A percentile compares a stretch with the other conserved stretches of the same genome.
These are phyloP conservation scores for Ammospiza nelsoni DNA, from an alignment of 2,113 vertebrate genomes.

Conservation along the genomic window DNA sequence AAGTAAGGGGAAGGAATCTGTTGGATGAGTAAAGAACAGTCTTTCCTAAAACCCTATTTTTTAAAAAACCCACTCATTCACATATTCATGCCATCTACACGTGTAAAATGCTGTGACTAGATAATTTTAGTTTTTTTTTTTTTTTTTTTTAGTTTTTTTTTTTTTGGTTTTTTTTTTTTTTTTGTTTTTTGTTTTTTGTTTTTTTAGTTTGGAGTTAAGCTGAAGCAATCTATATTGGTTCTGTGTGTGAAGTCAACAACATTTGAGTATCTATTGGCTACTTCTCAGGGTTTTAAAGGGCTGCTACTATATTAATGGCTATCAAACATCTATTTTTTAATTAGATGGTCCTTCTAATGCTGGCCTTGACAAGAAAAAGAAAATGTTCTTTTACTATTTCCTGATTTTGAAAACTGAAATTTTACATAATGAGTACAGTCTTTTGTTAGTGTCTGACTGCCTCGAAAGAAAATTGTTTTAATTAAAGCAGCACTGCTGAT, in stretches of 20 bases:
- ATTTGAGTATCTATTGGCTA: neutral
- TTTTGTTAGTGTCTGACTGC: neutral
- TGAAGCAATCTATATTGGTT: neutral
- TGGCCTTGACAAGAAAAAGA: neutral
- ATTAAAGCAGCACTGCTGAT: neutral
- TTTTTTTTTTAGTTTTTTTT: too few species aligned
- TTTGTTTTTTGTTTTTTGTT: neutral
- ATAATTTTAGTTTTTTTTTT: neutral
- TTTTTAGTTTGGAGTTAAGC: neutral
- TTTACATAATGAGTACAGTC: neutral
- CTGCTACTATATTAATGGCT: neutral
- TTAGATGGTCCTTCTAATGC: neutral
- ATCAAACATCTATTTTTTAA: neutral
- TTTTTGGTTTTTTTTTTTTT: too few species aligned
- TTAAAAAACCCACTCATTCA: rapidly evolving
- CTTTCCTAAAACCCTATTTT: neutral
- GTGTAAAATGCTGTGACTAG: neutral
- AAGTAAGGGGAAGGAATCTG: neutral
- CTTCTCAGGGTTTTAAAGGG: neutral
- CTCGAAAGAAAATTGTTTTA: neutral
- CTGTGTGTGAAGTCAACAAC: neutral
- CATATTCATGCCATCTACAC: neutral
- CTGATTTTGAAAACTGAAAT: neutral
- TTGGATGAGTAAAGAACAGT: neutral
- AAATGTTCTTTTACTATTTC: neutral